Evolutionary conservation across 2,797 vertebrate species (phyloP), one percentile per base, ranked within the genome.

Genomic region (Argyrosomus regius): DNA sequence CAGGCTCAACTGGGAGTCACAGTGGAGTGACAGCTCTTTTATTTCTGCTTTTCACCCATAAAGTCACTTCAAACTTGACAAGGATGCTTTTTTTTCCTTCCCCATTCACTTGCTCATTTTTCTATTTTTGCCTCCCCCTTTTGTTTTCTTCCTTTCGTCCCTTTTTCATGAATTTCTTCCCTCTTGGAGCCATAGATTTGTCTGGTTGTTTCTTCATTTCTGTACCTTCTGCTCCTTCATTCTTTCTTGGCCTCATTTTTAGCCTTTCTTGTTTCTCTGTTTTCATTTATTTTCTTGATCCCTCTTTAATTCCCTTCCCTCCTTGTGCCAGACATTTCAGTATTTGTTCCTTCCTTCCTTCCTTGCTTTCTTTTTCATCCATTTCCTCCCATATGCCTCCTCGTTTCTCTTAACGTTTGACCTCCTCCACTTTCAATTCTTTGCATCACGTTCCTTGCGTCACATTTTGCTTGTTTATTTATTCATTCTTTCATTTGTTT

Each of bases 21-120:
- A 0, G 46, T 10, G 64, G 60, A 86, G 46, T 80, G 86, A 74
- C 83, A 76, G 78, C 58, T 80, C 78, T 80, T 87, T 85, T 83
- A 80, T 78, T 84, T 56, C 59, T n/a, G 6, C 50, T 60, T 41
- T 71, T 75, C 58, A 65, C 10, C 59, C 31, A 31, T 41, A 20
- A 69, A 72, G 67, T 54, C 67, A 43, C 52, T 74, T 35, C 7
- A 35, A 35, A 35, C 7, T 35, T 35, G 35, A 35, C 35, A 35
- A 8, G 35, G 66, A 31, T 17, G 7, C 26, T 65, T 73, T 57
- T 52, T 59, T 52, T 39, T 26, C 66, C 66, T 46, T 12, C 13
- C 41, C 13, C 10, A 31, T 46, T 78, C 20, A 56, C 60, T 49
- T 22, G 16, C 7, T 46, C 14, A 14, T 24, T 22, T 50, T 13